phyloP scores from a whole-genome alignment of 2,888 invertebrate genomes.

The Caenorhabditis japonica region DNA sequence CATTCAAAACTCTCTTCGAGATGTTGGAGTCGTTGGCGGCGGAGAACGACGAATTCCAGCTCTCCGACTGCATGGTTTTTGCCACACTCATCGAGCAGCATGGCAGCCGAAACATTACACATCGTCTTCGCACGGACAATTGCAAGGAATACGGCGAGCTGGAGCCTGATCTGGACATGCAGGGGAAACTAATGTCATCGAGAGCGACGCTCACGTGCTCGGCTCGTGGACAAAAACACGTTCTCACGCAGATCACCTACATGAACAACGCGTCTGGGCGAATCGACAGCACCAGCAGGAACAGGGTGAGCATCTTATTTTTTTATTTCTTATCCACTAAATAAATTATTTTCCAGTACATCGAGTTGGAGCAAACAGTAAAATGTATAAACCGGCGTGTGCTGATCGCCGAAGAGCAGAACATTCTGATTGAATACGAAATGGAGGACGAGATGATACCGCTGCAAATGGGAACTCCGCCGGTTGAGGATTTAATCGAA shows the following conservation, averaged over 20 bases:
- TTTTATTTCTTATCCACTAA: background rate
- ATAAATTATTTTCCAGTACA: conserved; percentile 19
- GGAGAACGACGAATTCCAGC: conserved; percentile 34
- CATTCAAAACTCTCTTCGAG: conserved; percentile 19
- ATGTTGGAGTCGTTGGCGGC: conserved; percentile 15
- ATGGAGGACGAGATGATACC: conserved; percentile 38
- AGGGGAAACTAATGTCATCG: conserved; percentile 24
- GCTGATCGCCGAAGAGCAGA: conserved; percentile 28
- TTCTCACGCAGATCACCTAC: conserved; percentile 28
- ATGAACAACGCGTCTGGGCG: conserved; percentile 21
- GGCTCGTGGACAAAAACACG: conserved; percentile 30
- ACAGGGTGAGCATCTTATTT: conserved; percentile 13
- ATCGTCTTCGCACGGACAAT: conserved; percentile 17
- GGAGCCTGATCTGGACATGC: conserved; percentile 28
- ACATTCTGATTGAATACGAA: conserved; percentile 27
- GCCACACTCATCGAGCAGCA: conserved; percentile 16
- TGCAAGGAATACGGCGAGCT: conserved; percentile 37
- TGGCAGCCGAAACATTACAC: conserved; percentile 9
- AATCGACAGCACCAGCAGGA: background rate
- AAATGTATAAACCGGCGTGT: conserved; percentile 47
- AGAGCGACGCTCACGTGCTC: conserved; percentile 23
- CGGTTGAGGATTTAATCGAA: conserved; percentile 33
- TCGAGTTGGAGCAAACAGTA: conserved; percentile 47
- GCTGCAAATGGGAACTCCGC: conserved; percentile 14
- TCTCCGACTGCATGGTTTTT: conserved; percentile 21